A percentile compares a stretch with the other conserved stretches of the same genome.
Evolutionary conservation across 1,140 invertebrate species (phyloP).

Genomic region (Prorops nasuta): DNA sequence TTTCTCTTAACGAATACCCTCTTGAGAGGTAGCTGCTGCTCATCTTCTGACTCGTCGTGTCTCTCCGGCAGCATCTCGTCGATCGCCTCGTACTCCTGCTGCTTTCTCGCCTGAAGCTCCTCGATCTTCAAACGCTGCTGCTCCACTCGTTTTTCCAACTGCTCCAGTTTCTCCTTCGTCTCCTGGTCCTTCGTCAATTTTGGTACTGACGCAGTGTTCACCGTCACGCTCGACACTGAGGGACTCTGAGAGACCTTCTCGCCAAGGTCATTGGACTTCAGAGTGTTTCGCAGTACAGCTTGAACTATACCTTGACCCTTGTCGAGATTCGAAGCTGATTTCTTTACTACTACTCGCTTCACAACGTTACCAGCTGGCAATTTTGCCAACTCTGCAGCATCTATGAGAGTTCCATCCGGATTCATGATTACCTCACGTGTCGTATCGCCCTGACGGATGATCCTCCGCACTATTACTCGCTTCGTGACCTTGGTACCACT

Average conservation of each 20-base stretch:
- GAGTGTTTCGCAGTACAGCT: constrained; percentile 31
- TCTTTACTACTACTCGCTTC: constrained; percentile 52
- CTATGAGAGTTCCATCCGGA: constrained; percentile 51
- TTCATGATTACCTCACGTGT: constrained; percentile 52
- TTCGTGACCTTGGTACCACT: constrained; percentile 42
- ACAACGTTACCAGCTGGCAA: constrained; percentile 52
- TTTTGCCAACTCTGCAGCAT: constrained; percentile 51
- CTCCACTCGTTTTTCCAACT: constrained; percentile 47
- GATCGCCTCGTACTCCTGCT: constrained; percentile 43
- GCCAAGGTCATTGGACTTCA: constrained; percentile 18
- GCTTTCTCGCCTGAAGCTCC: constrained; percentile 46
- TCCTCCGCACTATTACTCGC: constrained; percentile 50
- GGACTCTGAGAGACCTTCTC: constrained; percentile 43
- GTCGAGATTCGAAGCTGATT: constrained; percentile 38
- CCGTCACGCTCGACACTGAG: too few relatives aligned
- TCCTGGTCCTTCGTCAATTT: constrained; percentile 34
- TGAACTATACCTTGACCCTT: constrained; percentile 40
- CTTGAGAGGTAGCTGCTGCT: constrained; percentile 51
- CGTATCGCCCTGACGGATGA: constrained; percentile 51
- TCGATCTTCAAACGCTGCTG: constrained; percentile 53
- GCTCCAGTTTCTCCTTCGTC: constrained; percentile 47
- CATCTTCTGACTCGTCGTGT: constrained; percentile 53
- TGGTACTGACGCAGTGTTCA: background rate
- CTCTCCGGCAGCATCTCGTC: constrained; percentile 52
- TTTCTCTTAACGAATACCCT: constrained; percentile 54